These are phyloP conservation scores for Trichosurus vulpecula DNA, from an alignment of 2,797 vertebrate genomes.

Conservation along the genomic window DNA sequence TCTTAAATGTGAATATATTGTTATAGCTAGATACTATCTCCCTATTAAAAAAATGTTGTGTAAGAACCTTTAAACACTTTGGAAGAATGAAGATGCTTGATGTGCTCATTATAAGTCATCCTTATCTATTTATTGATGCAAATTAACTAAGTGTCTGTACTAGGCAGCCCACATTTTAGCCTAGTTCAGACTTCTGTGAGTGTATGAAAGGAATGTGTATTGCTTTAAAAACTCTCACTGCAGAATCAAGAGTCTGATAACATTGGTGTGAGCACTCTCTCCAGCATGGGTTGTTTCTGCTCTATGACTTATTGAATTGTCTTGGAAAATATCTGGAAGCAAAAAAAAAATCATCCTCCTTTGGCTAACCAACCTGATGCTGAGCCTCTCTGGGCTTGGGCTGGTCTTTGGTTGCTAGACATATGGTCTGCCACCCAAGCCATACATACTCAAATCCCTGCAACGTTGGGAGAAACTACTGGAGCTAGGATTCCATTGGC, in stretches of 20 bases:
- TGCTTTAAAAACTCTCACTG: neutral
- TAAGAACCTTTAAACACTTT: neutral
- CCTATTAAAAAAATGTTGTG: neutral
- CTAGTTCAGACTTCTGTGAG: neutral
- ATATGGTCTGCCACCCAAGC: neutral
- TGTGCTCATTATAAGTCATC: neutral
- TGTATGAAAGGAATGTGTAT: neutral
- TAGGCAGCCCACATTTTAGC: neutral
- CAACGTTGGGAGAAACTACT: neutral
- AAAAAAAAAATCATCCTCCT: neutral
- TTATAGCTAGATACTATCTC: neutral
- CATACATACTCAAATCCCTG: neutral
- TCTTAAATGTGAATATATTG: neutral
- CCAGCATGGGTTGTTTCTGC: neutral
- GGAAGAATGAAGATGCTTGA: neutral
- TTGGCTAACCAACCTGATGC: neutral
- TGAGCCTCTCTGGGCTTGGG: rapidly evolving
- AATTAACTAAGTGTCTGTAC: neutral
- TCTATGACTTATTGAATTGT: neutral
- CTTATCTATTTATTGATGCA: neutral
- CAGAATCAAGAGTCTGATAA: neutral
- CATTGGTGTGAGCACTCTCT: neutral
- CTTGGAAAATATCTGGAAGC: neutral
- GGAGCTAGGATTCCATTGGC: neutral
- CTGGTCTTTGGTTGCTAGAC: neutral